A percentile compares a stretch with the other conserved stretches of the same genome.
phyloP scores from a whole-genome alignment of 1,140 invertebrate species.

The Diachasmimorpha longicaudata region DNA sequence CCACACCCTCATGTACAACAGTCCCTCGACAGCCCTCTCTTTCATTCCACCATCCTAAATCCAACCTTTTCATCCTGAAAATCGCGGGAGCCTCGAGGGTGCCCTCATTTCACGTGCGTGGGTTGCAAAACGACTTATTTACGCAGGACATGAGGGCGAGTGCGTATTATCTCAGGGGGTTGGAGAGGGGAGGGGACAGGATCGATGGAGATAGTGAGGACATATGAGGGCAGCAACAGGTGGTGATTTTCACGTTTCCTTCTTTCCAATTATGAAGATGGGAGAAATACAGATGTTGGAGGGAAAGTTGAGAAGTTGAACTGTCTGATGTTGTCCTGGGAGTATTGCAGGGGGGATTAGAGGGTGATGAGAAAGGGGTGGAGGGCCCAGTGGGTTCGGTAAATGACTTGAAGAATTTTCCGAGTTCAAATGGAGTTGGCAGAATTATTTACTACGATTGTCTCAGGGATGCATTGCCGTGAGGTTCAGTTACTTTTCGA shows the following conservation, averaged over 20 bases:
- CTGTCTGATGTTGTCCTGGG: not conserved
- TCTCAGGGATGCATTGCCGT: not conserved
- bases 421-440: not conserved
- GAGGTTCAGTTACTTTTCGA: not conserved
- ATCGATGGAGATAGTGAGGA: not conserved
- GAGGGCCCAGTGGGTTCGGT: not conserved
- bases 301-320: not conserved
- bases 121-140: not conserved
- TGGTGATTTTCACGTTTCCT: not conserved
- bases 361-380: not conserved
- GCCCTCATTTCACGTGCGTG: not conserved
- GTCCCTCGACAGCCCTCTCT: not conserved
- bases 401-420: not conserved
- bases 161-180: too few species aligned
- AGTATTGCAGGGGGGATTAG: not conserved
- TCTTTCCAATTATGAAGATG: not conserved
- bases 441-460: not conserved
- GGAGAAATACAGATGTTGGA: not conserved
- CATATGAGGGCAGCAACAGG: not conserved
- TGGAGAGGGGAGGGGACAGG: not conserved
- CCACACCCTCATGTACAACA: slow-evolving; percentile 43
- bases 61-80: not conserved
- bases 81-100: not conserved
- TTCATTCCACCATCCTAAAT: not conserved
- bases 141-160: not conserved